Conservation (phyloP, 2,888 invertebrate species). For the Odiellus spinosus region DNA sequence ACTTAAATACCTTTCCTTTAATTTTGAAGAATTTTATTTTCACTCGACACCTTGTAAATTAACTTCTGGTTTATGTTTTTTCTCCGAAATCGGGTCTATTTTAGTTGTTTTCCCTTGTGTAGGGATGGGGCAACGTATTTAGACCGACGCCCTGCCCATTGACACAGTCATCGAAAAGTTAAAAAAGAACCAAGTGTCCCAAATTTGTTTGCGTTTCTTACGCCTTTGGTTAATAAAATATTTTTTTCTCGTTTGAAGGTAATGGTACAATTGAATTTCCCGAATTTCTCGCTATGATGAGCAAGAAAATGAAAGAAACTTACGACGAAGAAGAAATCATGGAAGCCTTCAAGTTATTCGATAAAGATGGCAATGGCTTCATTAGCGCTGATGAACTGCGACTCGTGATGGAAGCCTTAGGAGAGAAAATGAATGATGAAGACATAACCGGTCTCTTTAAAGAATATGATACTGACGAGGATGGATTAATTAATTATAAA, state of each 20-base stretch:
- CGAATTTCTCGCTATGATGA: constrained; percentile 57
- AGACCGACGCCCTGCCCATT: no score
- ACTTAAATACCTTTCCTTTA: no score
- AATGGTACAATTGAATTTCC: constrained; percentile 99
- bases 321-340: background rate
- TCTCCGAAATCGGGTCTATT: no score
- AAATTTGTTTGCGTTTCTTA: no score
- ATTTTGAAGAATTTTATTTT: no score
- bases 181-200: no score
- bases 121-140: no score
- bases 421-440: background rate
- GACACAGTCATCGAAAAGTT: no score
- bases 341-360: background rate
- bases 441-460: background rate
- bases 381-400: background rate
- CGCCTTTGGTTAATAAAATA: no score
- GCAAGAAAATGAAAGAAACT: background rate
- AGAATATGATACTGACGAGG: background rate
- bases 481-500: background rate
- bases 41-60: no score
- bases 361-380: background rate
- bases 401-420: background rate
- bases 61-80: no score
- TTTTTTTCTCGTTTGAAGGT: constrained; percentile 57
- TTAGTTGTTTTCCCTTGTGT: no score